Conservation (phyloP, 2,888 invertebrate species). For the Nephrotoma flavescens region DNA sequence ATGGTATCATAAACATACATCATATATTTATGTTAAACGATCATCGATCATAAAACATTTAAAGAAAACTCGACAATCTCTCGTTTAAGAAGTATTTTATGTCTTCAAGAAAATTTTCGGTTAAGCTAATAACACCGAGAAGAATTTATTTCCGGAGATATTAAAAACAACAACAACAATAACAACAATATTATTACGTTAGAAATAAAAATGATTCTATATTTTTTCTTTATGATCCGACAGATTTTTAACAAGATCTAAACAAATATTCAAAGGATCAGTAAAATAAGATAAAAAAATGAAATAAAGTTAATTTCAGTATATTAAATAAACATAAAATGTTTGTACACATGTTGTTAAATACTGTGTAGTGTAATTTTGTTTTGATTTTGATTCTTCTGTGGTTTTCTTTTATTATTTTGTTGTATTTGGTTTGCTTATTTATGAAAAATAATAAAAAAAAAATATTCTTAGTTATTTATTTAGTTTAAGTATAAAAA, state of each 20-base stretch:
- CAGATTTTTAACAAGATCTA: constrained; percentile 1
- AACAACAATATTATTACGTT: background rate
- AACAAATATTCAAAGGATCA: constrained; percentile 5
- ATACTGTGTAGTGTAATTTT: constrained; percentile 1
- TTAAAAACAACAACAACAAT: background rate
- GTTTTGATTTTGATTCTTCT: background rate
- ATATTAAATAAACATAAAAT: constrained; percentile 6
- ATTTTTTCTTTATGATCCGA: constrained; percentile 2
- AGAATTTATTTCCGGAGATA: background rate
- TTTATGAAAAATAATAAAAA: background rate
- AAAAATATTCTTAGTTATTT: background rate
- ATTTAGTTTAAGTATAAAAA: background rate
- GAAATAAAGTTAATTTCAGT: constrained; percentile 5
- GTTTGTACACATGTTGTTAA: constrained; percentile 5
- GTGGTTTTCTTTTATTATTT: constrained; percentile 1
- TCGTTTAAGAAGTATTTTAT: background rate
- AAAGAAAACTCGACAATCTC: background rate
- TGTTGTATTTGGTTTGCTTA: background rate
- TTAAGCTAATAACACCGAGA: background rate
- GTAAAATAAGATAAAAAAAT: background rate
- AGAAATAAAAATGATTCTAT: background rate
- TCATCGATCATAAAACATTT: background rate
- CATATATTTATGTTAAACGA: background rate
- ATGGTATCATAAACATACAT: background rate
- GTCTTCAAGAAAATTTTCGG: background rate